Base-by-base conservation (phyloP, 2,888 invertebrate species). In the Tetragonula carbonaria region DNA sequence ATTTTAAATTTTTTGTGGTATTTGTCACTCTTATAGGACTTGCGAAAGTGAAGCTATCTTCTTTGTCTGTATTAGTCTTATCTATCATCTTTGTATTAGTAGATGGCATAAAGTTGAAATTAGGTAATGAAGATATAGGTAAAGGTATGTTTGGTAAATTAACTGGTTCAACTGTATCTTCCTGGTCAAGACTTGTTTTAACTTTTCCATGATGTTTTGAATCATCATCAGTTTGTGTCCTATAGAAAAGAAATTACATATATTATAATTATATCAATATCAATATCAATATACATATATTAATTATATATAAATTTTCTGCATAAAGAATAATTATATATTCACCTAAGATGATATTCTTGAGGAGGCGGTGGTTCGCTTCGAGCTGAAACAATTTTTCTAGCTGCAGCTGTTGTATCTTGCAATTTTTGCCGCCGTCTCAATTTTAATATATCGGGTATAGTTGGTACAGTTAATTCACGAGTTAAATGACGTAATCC, bases 401-500 rank as follows among this genome's bases (percentile, higher is more conserved):
- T 95, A 18, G 96, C 96, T 14, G 95, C 95, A 80, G 95, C 95
- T 0, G 97, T 96, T 11, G 96, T 95, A 89, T 95, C 96, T 89
- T 96, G 96, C 74, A 96, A 93, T 68, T 95, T 96, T 95, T 93
- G 95, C 95, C 94, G 95, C 81, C 95, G 95, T 92, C 96, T 96
- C 91, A 97, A 94, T 85, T 95, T 95, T 62, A 97, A 92, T 80
- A 97, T 94, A 89, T 96, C 96, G 4, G 96, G 95, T 90, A 96
- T 96, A 4, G 96, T 96, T 11, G 97, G 97, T 71, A 97, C 96
- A 85, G 96, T 95, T 21, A 96, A 93, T 89, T 96, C 96, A 90
- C 93, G 94, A 78, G 94, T 92, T 76, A 94, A 80, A 84, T 94
- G 94, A 59, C 94, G 92, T 55, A 94, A 77, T 55, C 94, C 94